Conservation (phyloP, 2,113 vertebrate species). For the Forbesichthys papilliferus region DNA sequence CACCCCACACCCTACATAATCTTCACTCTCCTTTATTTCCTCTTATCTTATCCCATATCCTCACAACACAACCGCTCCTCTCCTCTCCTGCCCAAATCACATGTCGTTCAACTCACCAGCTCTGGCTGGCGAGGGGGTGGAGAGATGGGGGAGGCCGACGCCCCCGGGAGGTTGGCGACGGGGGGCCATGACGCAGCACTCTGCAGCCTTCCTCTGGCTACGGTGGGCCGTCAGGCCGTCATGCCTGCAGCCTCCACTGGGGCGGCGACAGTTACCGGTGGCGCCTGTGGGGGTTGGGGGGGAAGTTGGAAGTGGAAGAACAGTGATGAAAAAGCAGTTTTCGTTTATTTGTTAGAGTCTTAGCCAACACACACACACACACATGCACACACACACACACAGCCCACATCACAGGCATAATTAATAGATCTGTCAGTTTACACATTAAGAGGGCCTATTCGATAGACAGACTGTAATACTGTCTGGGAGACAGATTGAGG, state of each 20-base stretch:
- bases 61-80: neutral
- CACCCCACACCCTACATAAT: too few species aligned
- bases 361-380: neutral
- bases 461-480: constrained; percentile 27
- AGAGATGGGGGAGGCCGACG: constrained; percentile 33
- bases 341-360: neutral
- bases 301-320: constrained; percentile 39
- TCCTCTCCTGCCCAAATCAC: neutral
- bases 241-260: constrained; percentile 62
- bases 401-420: constrained; percentile 29
- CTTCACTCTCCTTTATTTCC: too few species aligned
- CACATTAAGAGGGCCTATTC: constrained; percentile 51
- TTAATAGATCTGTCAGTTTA: constrained; percentile 54
- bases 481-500: too few species aligned
- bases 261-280: constrained; percentile 21
- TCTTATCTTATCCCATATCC: neutral
- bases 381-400: neutral
- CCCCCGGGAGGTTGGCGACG: constrained; percentile 56
- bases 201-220: constrained; percentile 59
- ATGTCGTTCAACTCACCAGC: constrained; percentile 60
- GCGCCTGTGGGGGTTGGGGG: neutral
- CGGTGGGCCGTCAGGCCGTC: constrained; percentile 61
- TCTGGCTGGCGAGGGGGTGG: constrained; percentile 41
- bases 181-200: constrained; percentile 61
- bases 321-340: constrained; percentile 9